Base-by-base conservation (phyloP, 2,797 vertebrate genomes). In the Coregonus sp. region DNA sequence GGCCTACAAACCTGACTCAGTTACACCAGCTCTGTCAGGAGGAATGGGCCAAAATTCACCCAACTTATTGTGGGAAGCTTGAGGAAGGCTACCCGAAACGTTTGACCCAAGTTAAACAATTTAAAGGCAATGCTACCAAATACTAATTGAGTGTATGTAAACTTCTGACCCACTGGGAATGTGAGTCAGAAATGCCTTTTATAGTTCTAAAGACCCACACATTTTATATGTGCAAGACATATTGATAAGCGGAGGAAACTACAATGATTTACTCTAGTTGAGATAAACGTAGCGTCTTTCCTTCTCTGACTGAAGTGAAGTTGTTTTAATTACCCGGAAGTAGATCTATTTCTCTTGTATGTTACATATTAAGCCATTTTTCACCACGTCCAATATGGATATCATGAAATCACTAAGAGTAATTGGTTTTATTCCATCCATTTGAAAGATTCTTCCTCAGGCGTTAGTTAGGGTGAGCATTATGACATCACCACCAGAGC, bases 401-500 rank as follows among this genome's bases (percentile, higher is more conserved):
- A 59, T 59, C 5, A 5, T 18, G 56, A 59, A 20, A 18, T 59
- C 16, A 59, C 16, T 18, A 59, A 59, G 5, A 59, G 16, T 20
- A 59, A 2, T 59, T 18, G 56, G 18, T 18, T 59, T 59, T 59
- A 18, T 59, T 59, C 56, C 56, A 20, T 59, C 18, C 56, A 59
- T 59, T 59, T 59, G 5, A n/a, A 59, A 59, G 16, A 59, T 47
- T 47, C 40, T 47, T 47, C 40, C 40, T 47, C 40, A 47, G 40
- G 40, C 40, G 2, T 47, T 47, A 47, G 40, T 47, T 47, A 47
- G 40, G 40, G 40, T 25, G 25, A 35, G 65, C 65, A 67, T 18
- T 59, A 59, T 66, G 20, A 31, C 63, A 31, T 66, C 56, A 59
- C 16, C 56, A 5, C 80, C 71, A 75, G 70, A 70, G 52, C 73